Conservation (phyloP, 2,113 vertebrate genomes). For the Bambusicola thoracicus region DNA sequence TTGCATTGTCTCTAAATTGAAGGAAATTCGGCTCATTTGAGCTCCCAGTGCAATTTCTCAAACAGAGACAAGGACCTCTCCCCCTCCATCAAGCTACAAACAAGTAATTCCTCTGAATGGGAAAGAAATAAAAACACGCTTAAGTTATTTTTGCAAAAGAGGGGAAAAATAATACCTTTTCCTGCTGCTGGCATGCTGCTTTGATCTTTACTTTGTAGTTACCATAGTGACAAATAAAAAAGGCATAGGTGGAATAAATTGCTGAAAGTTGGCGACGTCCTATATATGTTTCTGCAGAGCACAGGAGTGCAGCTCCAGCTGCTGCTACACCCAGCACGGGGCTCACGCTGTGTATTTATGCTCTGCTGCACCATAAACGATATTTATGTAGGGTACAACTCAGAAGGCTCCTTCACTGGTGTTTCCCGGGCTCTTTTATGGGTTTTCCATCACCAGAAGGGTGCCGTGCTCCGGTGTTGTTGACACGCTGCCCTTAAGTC, state of each 20-base stretch:
- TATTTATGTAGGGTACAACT: rapidly evolving
- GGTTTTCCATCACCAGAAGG: background rate
- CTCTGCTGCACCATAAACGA: background rate
- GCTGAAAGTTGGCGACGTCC: background rate
- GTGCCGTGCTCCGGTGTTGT: background rate
- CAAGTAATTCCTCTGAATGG: conserved; percentile 12
- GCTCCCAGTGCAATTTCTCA: background rate
- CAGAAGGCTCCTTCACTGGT: background rate
- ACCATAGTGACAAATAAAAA: conserved; percentile 51
- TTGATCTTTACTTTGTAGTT: conserved; percentile 66
- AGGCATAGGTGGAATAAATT: conserved; percentile 48
- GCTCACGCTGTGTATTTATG: background rate
- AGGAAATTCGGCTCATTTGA: background rate
- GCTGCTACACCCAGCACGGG: rapidly evolving
- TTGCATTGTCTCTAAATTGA: rapidly evolving
- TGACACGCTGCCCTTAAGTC: conserved; percentile 5
- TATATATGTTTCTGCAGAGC: background rate
- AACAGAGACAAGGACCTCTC: background rate
- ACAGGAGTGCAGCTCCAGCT: background rate
- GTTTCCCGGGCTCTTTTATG: background rate
- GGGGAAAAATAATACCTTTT: background rate
- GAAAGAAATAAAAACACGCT: background rate
- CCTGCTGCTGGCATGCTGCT: background rate
- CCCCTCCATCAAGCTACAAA: background rate
- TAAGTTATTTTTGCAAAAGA: background rate